Evolutionary conservation across 1,140 invertebrate genomes (phyloP).

Genomic region (Drosophila arawakana): DNA sequence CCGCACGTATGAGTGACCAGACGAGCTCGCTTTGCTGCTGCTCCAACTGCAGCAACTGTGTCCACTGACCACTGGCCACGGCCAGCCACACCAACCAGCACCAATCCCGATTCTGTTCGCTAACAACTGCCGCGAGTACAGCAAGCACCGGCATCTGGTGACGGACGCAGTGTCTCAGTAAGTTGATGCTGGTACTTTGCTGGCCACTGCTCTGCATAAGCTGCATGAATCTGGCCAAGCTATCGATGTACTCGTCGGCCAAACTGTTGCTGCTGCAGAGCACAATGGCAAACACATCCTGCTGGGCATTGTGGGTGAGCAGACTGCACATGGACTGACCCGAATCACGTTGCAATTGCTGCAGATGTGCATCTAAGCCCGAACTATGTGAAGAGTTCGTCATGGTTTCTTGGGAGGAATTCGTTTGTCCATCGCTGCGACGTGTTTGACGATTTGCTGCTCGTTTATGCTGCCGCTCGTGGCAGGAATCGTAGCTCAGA

Average conservation of each 20-base stretch:
- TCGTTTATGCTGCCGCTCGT: conserved; percentile 62
- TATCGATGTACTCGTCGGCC: conserved; percentile 49
- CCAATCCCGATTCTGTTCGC: conserved; percentile 60
- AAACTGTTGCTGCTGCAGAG: conserved; percentile 59
- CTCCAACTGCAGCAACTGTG: conserved; percentile 52
- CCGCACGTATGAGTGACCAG: conserved; percentile 76
- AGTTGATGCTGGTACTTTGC: conserved; percentile 83
- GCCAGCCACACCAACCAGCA: conserved; percentile 87
- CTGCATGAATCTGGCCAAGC: conserved; percentile 54
- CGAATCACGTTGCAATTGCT: conserved; percentile 40
- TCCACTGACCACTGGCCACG: conserved; percentile 81
- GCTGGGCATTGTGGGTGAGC: conserved; percentile 41
- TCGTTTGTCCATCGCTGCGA: conserved; percentile 52
- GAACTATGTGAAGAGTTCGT: conserved; percentile 68
- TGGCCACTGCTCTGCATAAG: conserved; percentile 47
- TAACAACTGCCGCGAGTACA: conserved; percentile 85
- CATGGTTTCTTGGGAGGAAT: conserved; percentile 73
- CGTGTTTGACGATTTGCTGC: conserved; percentile 45
- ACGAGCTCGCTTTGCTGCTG: conserved; percentile 42
- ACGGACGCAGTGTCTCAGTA: conserved; percentile 76
- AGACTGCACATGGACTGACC: conserved; percentile 57
- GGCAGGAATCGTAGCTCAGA: conserved; percentile 49
- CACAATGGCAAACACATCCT: conserved; percentile 78
- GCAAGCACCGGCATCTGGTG: conserved; percentile 85
- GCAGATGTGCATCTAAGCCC: conserved; percentile 50